A percentile compares a stretch with the other conserved stretches of the same genome.
Conservation (phyloP, 2,797 vertebrate genomes). For the Paramormyrops hopkinsi region DNA sequence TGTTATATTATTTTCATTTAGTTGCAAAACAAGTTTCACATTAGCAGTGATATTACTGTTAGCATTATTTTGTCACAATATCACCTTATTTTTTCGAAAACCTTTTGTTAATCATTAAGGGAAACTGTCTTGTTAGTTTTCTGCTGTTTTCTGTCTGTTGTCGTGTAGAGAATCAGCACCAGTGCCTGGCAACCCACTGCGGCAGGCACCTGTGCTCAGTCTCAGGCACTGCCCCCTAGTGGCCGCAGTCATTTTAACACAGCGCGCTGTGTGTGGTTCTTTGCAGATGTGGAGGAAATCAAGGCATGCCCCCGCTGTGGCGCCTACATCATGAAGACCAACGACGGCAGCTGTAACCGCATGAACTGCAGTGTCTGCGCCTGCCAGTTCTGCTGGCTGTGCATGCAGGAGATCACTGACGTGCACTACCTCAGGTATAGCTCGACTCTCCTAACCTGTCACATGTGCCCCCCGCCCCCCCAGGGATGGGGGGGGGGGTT, state of each 20-base stretch:
- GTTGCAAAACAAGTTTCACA: neutral
- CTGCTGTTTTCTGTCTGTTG: neutral
- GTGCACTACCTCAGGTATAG: constrained; percentile 81
- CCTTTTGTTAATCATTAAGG: neutral
- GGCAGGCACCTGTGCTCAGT: neutral
- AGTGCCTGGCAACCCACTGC: neutral
- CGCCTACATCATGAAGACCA: constrained; percentile 83
- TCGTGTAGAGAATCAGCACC: neutral
- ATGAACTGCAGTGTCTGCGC: constrained; percentile 84
- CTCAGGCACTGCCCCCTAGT: neutral
- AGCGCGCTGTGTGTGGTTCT: neutral
- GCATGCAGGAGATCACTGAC: constrained; percentile 82
- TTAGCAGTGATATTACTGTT: neutral
- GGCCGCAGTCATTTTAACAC: neutral
- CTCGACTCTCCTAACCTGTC: neutral
- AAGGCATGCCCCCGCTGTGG: constrained; percentile 81
- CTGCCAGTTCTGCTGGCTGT: constrained; percentile 88
- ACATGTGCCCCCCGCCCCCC: neutral
- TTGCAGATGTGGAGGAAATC: constrained; percentile 73
- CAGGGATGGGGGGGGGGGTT: neutral
- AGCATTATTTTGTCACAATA: neutral
- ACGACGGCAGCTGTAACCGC: constrained; percentile 82
- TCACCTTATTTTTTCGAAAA: neutral
- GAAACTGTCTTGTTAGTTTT: neutral
- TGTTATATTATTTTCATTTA: neutral